phyloP scores from a whole-genome alignment of 1,140 invertebrate species.

The Zaprionus tsacasi region DNA sequence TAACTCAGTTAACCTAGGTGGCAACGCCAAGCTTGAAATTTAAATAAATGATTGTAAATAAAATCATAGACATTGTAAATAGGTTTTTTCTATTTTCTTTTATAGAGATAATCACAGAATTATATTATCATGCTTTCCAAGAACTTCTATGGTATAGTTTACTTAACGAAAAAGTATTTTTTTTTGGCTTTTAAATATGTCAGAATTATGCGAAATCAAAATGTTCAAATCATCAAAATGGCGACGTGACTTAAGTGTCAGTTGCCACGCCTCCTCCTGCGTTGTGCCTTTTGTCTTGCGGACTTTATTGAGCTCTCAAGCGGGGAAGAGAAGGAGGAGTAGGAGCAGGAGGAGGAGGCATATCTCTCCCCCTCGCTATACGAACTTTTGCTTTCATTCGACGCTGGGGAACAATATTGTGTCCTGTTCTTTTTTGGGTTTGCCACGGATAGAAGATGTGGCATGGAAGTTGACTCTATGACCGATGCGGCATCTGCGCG shows the following conservation, averaged over 20 bases:
- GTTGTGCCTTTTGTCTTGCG: constrained; percentile 13
- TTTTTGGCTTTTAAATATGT: constrained; percentile 8
- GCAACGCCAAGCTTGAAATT: no score
- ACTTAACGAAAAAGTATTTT: neutral
- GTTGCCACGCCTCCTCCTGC: neutral
- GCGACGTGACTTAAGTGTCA: neutral
- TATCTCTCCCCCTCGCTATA: neutral
- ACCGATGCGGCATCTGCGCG: constrained; percentile 61
- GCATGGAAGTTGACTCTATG: constrained; percentile 32
- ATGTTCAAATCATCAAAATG: constrained; percentile 20
- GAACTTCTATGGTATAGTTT: neutral
- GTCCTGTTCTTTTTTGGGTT: constrained; percentile 47
- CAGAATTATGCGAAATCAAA: constrained; percentile 5
- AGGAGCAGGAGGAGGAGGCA: no score
- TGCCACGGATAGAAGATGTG: neutral
- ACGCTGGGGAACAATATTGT: constrained; percentile 72
- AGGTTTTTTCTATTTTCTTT: no score
- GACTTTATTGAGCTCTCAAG: constrained; percentile 24
- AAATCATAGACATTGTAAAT: no score
- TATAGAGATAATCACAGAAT: no score
- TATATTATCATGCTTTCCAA: neutral
- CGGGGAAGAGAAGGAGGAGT: no score
- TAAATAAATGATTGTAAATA: no score
- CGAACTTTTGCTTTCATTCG: constrained; percentile 77
- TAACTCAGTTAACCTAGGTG: no score